Base-by-base conservation (phyloP, 1,140 invertebrate genomes). In the Diachasmimorpha longicaudata region DNA sequence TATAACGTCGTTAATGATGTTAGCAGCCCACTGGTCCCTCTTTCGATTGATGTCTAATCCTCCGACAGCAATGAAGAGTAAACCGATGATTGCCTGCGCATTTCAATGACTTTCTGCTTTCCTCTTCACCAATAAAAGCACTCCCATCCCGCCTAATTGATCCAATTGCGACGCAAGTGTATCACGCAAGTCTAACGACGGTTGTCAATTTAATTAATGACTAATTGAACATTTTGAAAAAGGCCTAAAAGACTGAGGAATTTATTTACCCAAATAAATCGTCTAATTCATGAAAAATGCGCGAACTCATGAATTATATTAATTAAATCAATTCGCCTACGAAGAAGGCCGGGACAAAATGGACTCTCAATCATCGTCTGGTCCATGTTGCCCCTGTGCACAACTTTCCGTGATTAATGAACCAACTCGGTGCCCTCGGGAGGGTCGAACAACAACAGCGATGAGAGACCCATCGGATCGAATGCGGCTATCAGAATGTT, bases 401-500 rank as follows among this genome's bases (percentile, higher is more conserved):
- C 31, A 31, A 31, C 6, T 31, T 31, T 31, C 2, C 6, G 2
- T 31, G 31, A 31, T 31, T 31, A 31, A 31, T 31, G 70, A n/a
- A 66, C 13, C 14, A 66, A 14, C 23, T 25, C 31, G 58, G 31
- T 31, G 21, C 10, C 37, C 23, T 19, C 14, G 23, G 48, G 48
- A 52, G 48, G 48, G 16, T 74, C 44, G 19, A 67, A 70, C 14
- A 23, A 44, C 14, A 78, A 11, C n/a, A 78, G 55, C 39, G 78
- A 77, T 0, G 75, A 74, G 1, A 77, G 70, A 74, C 79, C 77
- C 31, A 90, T 90, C 3, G 93, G 93, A 85, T 95, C 94, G 83
- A 96, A 96, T 23, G 93, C 92, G 36, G 93, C 93, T 74, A 96
- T 94, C 21, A 96, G 87, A 2, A 96, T 87, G 87, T 96, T 96